A percentile compares a stretch with the other conserved stretches of the same genome.
Conservation (phyloP, 23 tunicate genomes). For the Halocynthia aurantium region DNA sequence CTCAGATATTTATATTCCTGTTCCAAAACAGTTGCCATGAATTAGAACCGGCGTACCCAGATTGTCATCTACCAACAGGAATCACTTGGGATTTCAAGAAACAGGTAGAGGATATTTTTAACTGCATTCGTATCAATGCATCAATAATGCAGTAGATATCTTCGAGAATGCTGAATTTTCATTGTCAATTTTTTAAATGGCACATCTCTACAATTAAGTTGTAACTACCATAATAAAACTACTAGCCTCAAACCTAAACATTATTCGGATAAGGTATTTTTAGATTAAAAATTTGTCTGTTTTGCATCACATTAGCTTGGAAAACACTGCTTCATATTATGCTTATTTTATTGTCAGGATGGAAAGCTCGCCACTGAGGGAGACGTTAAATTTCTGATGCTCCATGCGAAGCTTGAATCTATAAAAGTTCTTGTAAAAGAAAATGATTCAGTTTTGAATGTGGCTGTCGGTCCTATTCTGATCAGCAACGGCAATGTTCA, state of each 20-base stretch:
- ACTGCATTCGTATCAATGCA: no score
- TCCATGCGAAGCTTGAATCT: conserved; percentile 43
- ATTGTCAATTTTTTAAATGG: no score
- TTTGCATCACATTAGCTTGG: background rate
- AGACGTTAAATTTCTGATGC: conserved; percentile 77
- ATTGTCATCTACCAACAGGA: conserved; percentile 56
- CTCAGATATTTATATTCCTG: conserved; percentile 36
- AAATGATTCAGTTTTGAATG: conserved; percentile 35
- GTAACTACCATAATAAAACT: no score
- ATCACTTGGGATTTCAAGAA: conserved; percentile 58
- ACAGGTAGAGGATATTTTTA: conserved; percentile 17
- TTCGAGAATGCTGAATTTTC: no score
- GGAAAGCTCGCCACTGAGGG: conserved; percentile 52
- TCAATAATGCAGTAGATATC: no score
- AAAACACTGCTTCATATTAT: background rate
- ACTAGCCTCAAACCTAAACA: no score
- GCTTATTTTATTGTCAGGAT: conserved; percentile 28
- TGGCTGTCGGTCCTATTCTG: conserved; percentile 49
- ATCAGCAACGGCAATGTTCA: conserved; percentile 80
- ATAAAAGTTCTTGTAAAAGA: conserved; percentile 44
- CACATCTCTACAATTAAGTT: no score
- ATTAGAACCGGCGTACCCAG: conserved; percentile 48
- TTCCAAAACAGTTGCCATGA: conserved; percentile 49
- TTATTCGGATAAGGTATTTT: background rate
- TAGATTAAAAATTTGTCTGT: background rate